phyloP scores from a whole-genome alignment of 2,797 vertebrate species.

The Galago senegalensis region DNA sequence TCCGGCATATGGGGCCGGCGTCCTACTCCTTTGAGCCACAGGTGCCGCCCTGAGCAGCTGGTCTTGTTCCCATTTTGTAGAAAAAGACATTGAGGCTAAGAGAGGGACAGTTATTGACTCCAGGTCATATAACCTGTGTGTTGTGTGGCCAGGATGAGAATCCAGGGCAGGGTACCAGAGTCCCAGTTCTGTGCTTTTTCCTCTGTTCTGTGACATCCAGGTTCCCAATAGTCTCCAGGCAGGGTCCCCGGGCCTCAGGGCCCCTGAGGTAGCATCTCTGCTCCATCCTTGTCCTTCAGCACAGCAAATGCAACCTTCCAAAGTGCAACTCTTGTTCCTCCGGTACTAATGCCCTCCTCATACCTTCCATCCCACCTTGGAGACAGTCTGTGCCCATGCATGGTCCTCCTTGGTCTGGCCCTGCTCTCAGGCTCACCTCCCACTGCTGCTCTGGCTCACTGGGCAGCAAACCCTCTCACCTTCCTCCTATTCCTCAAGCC shows the following conservation, averaged over 20 bases:
- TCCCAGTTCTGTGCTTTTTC: not conserved
- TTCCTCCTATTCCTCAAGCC: not conserved
- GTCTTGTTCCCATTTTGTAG: not conserved
- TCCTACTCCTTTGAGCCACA: no score
- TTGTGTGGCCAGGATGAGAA: no score
- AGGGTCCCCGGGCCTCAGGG: not conserved
- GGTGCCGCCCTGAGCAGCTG: not conserved
- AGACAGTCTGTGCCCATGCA: not conserved
- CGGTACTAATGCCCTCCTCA: not conserved
- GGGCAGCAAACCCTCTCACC: accelerated
- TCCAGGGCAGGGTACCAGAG: not conserved
- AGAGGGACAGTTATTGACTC: not conserved
- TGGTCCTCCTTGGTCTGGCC: not conserved
- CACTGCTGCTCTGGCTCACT: no score
- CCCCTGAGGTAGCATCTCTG: not conserved
- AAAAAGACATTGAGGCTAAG: not conserved
- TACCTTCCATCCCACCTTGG: not conserved
- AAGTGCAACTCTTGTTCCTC: not conserved
- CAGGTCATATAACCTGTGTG: not conserved
- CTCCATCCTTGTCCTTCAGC: not conserved
- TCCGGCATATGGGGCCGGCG: no score
- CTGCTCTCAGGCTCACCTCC: not conserved
- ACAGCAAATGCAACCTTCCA: not conserved
- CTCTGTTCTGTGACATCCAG: not conserved
- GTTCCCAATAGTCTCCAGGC: not conserved